These are phyloP conservation scores for Tridacna crocea DNA, from an alignment of 2,888 invertebrate genomes.

Conservation along the genomic window DNA sequence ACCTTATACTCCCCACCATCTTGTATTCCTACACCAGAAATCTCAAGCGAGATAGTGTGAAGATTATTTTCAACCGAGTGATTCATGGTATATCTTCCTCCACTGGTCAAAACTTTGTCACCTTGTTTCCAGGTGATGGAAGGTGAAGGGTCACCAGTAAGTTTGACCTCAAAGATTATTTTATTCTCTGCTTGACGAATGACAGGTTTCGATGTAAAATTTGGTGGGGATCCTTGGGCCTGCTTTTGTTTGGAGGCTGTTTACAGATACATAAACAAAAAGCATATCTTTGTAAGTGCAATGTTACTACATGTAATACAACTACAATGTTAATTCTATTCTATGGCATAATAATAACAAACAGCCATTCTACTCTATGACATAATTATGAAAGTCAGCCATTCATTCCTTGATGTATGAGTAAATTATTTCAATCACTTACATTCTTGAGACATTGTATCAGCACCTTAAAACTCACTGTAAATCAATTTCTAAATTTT, in stretches of 20 bases:
- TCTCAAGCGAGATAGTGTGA: slow-evolving; percentile 94
- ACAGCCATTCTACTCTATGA: not conserved
- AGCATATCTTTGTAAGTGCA: slow-evolving; percentile 9
- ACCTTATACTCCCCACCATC: slow-evolving; percentile 97
- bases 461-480: too few species aligned
- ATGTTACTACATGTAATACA: not conserved
- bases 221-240: slow-evolving; percentile 86
- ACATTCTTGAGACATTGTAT: too few species aligned
- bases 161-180: slow-evolving; percentile 87
- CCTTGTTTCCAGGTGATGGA: slow-evolving; percentile 98
- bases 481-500: too few species aligned
- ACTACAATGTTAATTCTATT: not conserved
- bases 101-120: slow-evolving; percentile 91
- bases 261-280: slow-evolving; percentile 19
- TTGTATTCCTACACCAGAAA: slow-evolving; percentile 90
- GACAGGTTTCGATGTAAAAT: slow-evolving; percentile 98
- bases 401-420: too few species aligned
- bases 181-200: slow-evolving; percentile 97
- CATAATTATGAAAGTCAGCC: too few species aligned
- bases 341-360: too few species aligned
- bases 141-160: slow-evolving; percentile 87
- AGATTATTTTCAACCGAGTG: slow-evolving; percentile 87
- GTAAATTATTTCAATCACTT: too few species aligned
- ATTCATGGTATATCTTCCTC: slow-evolving; percentile 88
- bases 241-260: slow-evolving; percentile 41